Conservation (phyloP, 30 jellyfish, hydroid and myxozoan species). For the Aurelia coerulea region DNA sequence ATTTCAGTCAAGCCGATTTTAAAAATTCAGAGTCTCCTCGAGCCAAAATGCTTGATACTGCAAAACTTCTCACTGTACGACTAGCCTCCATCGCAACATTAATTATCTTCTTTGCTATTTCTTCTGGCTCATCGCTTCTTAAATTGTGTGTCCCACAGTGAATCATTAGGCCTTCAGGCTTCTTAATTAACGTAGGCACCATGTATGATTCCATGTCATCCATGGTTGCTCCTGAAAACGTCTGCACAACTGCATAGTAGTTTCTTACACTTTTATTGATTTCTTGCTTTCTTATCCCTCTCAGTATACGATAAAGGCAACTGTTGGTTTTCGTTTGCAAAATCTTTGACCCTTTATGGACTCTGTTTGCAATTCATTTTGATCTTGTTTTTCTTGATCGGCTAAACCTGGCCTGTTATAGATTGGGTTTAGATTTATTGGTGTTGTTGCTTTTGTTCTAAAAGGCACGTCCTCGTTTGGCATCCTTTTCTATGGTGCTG, state of each 20-base stretch:
- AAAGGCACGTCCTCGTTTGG: neutral
- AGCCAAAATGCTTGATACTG: constrained; percentile 30
- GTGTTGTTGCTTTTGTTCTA: too few species aligned
- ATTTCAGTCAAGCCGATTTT: neutral
- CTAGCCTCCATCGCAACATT: neutral
- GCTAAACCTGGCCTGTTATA: too few species aligned
- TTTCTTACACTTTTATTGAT: neutral
- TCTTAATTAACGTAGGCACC: neutral
- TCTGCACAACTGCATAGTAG: neutral
- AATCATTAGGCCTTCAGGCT: neutral
- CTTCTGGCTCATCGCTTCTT: too few species aligned
- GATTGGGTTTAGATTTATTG: too few species aligned
- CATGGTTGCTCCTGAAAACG: constrained; percentile 21
- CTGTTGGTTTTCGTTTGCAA: neutral
- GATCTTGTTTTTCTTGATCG: too few species aligned
- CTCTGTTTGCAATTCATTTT: too few species aligned
- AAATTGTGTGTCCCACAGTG: too few species aligned
- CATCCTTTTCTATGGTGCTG: neutral
- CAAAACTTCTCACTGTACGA: constrained; percentile 4
- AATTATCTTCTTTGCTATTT: neutral
- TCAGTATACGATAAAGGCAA: constrained; percentile 10
- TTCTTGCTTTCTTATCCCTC: constrained; percentile 23
- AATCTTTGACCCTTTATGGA: neutral
- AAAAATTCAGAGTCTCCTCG: constrained; percentile 18
- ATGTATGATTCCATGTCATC: constrained; percentile 25